phyloP scores from a whole-genome alignment of 2,888 invertebrate species.

The Microctonus brassicae region DNA sequence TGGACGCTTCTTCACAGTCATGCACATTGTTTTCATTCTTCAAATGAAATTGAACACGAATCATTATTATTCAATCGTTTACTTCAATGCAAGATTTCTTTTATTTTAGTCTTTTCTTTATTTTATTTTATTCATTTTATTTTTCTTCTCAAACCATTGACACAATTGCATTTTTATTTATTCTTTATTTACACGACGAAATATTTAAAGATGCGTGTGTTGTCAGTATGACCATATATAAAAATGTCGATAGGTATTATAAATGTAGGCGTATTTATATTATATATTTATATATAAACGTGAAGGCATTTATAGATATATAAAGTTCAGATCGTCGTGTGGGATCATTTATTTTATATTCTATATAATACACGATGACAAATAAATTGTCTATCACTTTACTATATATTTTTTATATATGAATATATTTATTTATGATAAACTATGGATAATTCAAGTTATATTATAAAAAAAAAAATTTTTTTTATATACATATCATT shows the following conservation, averaged over 20 bases:
- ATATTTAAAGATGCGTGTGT: no score
- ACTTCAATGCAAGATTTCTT: slow-evolving; percentile 26
- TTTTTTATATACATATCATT: background rate
- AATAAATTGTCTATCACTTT: slow-evolving; percentile 12
- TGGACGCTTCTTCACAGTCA: background rate
- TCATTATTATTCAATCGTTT: slow-evolving; percentile 32
- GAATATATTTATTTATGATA: no score
- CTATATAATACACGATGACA: slow-evolving; percentile 13
- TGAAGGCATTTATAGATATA: background rate
- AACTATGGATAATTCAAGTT: background rate
- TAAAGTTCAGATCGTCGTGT: background rate
- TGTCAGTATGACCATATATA: background rate
- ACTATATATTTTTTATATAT: no score
- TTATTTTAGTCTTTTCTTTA: background rate
- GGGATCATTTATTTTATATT: slow-evolving; percentile 24
- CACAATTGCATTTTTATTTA: background rate
- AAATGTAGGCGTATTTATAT: slow-evolving; percentile 28
- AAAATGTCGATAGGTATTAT: background rate
- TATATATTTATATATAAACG: slow-evolving; percentile 23
- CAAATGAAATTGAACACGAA: background rate
- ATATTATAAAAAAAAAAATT: background rate
- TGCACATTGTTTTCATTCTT: slow-evolving; percentile 8
- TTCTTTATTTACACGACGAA: no score
- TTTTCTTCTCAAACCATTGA: no score
- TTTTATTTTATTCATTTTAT: no score